Percentiles rank a stretch among this genome's conserved stretches.
Evolutionary conservation across 2,888 invertebrate species (phyloP).

Genomic region (Scaptodrosophila latifasciaeformis): DNA sequence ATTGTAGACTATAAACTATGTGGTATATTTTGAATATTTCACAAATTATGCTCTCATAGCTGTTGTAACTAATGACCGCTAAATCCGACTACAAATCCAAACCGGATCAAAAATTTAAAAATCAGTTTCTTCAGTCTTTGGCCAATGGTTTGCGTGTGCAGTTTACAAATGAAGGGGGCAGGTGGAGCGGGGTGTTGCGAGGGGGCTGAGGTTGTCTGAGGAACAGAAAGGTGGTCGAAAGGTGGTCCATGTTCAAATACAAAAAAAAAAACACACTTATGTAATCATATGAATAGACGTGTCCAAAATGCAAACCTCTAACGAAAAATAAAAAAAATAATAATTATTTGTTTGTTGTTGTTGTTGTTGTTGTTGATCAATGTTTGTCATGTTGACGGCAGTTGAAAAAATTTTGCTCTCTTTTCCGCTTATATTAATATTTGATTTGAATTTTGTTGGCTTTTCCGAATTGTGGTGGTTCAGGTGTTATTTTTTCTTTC

Average conservation of each 20-base stretch:
- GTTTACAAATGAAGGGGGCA: constrained; percentile 36
- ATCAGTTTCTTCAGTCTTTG: constrained; percentile 3
- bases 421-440: too few relatives aligned
- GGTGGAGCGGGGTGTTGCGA: constrained; percentile 22
- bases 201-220: background rate
- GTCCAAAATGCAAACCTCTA: constrained; percentile 48
- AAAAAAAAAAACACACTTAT: constrained; percentile 34
- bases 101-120: constrained; percentile 33
- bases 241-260: constrained; percentile 1
- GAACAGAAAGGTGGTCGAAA: constrained; percentile 1
- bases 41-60: constrained; percentile 3
- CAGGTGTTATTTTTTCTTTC: constrained; percentile 16
- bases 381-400: too few relatives aligned
- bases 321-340: too few relatives aligned
- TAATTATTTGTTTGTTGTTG: too few relatives aligned
- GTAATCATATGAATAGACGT: constrained; percentile 45
- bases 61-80: background rate
- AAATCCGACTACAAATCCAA: constrained; percentile 13
- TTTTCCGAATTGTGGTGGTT: too few relatives aligned
- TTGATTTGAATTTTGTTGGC: too few relatives aligned
- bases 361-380: background rate
- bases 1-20: constrained; percentile 19
- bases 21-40: background rate
- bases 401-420: too few relatives aligned
- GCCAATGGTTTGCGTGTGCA: constrained; percentile 20